Conservation (phyloP, 2,113 vertebrate genomes). For the Todiramphus chloris region DNA sequence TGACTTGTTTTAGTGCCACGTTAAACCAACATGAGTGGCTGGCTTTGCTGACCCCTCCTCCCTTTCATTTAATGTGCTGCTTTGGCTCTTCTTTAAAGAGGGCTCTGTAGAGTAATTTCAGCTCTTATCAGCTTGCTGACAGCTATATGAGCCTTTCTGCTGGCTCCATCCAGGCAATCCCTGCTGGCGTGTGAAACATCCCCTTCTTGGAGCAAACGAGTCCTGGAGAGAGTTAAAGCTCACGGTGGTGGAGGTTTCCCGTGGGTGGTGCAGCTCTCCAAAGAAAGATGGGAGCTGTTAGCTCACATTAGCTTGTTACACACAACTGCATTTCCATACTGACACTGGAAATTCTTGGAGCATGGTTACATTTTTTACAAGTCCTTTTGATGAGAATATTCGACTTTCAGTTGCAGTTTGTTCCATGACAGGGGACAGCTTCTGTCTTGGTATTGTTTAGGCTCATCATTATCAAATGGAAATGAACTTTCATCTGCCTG, state of each 20-base stretch:
- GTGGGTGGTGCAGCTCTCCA: conserved; percentile 10
- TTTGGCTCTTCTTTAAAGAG: conserved; percentile 80
- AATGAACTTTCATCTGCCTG: conserved; percentile 52
- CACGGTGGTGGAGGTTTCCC: background rate
- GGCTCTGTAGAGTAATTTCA: conserved; percentile 77
- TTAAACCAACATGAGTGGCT: conserved; percentile 73
- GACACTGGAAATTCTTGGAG: background rate
- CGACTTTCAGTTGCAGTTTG: background rate
- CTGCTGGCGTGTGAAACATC: conserved; percentile 72
- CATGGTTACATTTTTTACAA: background rate
- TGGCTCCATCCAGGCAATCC: conserved; percentile 72
- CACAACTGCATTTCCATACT: background rate
- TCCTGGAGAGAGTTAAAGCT: background rate
- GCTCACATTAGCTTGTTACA: background rate
- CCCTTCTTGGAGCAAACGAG: conserved; percentile 50
- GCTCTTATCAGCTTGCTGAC: conserved; percentile 83
- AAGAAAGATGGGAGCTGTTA: background rate
- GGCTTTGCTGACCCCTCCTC: conserved; percentile 78
- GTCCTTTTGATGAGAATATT: conserved; percentile 20
- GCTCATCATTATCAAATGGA: conserved; percentile 36
- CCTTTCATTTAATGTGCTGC: conserved; percentile 74
- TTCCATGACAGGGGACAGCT: conserved; percentile 4
- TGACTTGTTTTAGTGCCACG: conserved; percentile 76
- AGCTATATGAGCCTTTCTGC: conserved; percentile 81
- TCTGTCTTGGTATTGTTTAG: conserved; percentile 30